Conservation (phyloP, 2,888 invertebrate species). For the Iselma pallidipennis region DNA sequence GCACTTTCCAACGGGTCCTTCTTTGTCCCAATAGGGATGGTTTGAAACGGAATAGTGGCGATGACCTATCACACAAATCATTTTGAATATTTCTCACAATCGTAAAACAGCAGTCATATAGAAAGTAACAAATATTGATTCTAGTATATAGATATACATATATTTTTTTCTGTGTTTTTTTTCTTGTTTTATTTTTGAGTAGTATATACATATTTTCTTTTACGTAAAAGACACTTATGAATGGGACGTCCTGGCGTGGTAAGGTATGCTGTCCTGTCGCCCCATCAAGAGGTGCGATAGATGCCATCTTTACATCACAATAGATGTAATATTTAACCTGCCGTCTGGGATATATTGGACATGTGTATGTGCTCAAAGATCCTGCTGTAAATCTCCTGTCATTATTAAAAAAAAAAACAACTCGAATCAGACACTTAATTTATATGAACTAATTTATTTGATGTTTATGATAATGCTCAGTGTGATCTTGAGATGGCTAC, state of each 20-base stretch:
- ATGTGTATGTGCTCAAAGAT: constrained; percentile 29
- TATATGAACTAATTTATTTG: constrained; percentile 54
- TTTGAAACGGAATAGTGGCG: constrained; percentile 25
- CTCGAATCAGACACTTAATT: constrained; percentile 50
- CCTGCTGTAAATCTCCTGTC: constrained; percentile 50
- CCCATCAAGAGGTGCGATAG: constrained; percentile 38
- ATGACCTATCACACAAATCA: constrained; percentile 47
- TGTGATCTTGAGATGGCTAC: constrained; percentile 44
- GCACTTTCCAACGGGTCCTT: constrained; percentile 62
- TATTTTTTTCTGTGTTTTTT: neutral
- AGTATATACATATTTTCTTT: neutral
- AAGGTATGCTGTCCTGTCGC: constrained; percentile 45
- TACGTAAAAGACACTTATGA: constrained; percentile 47
- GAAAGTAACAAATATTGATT: neutral
- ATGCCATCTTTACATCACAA: constrained; percentile 56
- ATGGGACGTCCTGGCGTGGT: constrained; percentile 52
- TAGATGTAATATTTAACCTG: constrained; percentile 51
- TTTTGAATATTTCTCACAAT: constrained; percentile 36
- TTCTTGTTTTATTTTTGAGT: neutral
- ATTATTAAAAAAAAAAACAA: constrained; percentile 40
- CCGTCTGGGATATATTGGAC: constrained; percentile 37
- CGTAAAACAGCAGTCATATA: no score
- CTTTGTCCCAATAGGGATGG: constrained; percentile 28
- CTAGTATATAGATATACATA: no score
- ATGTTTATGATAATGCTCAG: constrained; percentile 53